phyloP scores from a whole-genome alignment of 2,797 vertebrate species.

The Glyptemys insculpta region DNA sequence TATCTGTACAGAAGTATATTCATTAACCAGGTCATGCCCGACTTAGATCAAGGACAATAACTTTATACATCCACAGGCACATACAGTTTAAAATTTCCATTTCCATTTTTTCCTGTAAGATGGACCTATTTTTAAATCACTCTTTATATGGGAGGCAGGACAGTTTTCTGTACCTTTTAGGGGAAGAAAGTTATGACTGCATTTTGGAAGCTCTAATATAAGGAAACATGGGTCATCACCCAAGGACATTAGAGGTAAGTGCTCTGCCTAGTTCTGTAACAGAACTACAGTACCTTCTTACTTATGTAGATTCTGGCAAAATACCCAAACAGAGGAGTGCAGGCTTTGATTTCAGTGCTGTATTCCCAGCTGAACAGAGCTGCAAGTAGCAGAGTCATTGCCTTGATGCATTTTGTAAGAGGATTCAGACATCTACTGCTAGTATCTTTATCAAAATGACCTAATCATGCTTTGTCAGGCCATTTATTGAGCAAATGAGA shows the following conservation, averaged over 20 bases:
- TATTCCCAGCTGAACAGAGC: neutral
- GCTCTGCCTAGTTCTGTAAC: neutral
- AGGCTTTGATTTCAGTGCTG: neutral
- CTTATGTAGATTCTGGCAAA: neutral
- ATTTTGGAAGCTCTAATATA: neutral
- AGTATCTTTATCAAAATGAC: neutral
- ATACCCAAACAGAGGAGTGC: neutral
- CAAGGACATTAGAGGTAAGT: neutral
- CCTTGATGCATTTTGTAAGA: neutral
- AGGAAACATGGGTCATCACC: neutral
- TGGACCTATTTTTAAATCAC: accelerated
- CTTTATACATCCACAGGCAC: neutral
- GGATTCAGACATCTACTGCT: neutral
- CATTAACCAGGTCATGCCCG: neutral
- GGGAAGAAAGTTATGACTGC: neutral
- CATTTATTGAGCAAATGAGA: neutral
- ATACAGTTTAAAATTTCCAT: neutral
- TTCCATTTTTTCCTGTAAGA: neutral
- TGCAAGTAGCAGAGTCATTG: neutral
- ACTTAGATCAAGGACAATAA: neutral
- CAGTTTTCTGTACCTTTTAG: neutral
- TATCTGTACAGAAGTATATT: neutral
- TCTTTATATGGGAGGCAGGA: neutral
- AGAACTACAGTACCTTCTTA: neutral
- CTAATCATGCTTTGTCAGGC: neutral